phyloP scores from a whole-genome alignment of 1,140 invertebrate species.

The Octopus bimaculoides region DNA sequence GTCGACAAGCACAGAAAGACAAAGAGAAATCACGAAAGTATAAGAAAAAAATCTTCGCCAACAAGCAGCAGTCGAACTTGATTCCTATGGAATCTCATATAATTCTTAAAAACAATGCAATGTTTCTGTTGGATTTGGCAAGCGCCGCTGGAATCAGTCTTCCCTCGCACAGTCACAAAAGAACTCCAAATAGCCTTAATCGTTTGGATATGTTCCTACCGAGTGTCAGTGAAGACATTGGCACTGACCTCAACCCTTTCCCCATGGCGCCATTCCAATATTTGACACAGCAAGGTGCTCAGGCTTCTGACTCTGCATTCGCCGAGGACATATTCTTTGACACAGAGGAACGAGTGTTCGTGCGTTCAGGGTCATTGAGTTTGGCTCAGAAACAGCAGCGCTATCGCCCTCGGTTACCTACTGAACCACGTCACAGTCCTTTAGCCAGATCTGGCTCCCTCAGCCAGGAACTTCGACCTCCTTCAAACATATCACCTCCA shows the following conservation, averaged over 20 bases:
- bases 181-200: slow-evolving; percentile 58
- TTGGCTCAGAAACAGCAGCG: slow-evolving; percentile 27
- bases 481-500: slow-evolving; percentile 37
- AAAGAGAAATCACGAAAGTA: slow-evolving; percentile 54
- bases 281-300: slow-evolving; percentile 45
- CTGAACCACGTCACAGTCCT: slow-evolving; percentile 49
- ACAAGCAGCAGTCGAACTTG: slow-evolving; percentile 41
- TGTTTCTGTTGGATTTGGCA: slow-evolving; percentile 87
- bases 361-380: slow-evolving; percentile 49
- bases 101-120: slow-evolving; percentile 88
- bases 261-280: slow-evolving; percentile 50
- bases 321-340: slow-evolving; percentile 53
- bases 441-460: slow-evolving; percentile 50
- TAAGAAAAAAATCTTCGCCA: slow-evolving; percentile 50
- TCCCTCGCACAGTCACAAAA: slow-evolving; percentile 43
- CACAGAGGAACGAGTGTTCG: slow-evolving; percentile 48
- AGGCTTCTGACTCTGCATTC: slow-evolving; percentile 52
- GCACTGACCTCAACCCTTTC: slow-evolving; percentile 49
- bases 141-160: slow-evolving; percentile 64
- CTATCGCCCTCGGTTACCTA: slow-evolving; percentile 44
- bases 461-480: slow-evolving; percentile 44
- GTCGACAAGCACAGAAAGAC: slow-evolving; percentile 54
- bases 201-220: slow-evolving; percentile 59
- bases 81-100: slow-evolving; percentile 67
- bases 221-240: slow-evolving; percentile 47